A percentile compares a stretch with the other conserved stretches of the same genome.
Conservation (phyloP, 1,140 invertebrate species). For the Archivesica marissinica region DNA sequence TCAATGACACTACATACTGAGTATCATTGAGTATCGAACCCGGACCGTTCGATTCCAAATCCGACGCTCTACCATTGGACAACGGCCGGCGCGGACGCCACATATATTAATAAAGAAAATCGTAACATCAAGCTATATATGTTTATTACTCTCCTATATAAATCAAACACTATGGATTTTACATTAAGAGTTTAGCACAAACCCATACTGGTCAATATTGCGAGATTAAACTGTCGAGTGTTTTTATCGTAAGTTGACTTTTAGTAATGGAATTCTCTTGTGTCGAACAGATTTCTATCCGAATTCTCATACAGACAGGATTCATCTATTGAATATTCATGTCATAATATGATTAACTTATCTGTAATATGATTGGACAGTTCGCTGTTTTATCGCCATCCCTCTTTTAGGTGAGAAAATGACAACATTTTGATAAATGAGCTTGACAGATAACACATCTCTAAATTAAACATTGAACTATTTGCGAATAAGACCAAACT, state of each 20-base stretch:
- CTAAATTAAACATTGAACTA: slow-evolving; percentile 59
- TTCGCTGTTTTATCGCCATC: slow-evolving; percentile 41
- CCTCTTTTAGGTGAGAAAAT: slow-evolving; percentile 55
- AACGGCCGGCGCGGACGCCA: neutral
- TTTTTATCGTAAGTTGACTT: slow-evolving; percentile 56
- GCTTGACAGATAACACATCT: slow-evolving; percentile 32
- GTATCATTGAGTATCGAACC: no score
- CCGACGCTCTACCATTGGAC: no score
- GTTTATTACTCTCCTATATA: neutral
- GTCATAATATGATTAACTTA: slow-evolving; percentile 50
- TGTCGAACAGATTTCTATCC: slow-evolving; percentile 1
- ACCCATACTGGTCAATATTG: slow-evolving; percentile 54
- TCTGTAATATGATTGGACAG: slow-evolving; percentile 45
- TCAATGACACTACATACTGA: no score
- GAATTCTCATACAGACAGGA: slow-evolving; percentile 20
- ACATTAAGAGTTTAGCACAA: slow-evolving; percentile 24
- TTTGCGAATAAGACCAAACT: slow-evolving; percentile 50
- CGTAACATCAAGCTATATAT: neutral
- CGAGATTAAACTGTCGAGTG: slow-evolving; percentile 52
- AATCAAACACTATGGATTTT: slow-evolving; percentile 29
- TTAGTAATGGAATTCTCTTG: slow-evolving; percentile 57
- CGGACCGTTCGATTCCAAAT: no score
- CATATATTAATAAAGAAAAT: neutral
- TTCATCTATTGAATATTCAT: slow-evolving; percentile 58
- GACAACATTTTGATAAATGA: slow-evolving; percentile 63